phyloP scores from a whole-genome alignment of 2,888 invertebrate species.

The Penaeus monodon region DNA sequence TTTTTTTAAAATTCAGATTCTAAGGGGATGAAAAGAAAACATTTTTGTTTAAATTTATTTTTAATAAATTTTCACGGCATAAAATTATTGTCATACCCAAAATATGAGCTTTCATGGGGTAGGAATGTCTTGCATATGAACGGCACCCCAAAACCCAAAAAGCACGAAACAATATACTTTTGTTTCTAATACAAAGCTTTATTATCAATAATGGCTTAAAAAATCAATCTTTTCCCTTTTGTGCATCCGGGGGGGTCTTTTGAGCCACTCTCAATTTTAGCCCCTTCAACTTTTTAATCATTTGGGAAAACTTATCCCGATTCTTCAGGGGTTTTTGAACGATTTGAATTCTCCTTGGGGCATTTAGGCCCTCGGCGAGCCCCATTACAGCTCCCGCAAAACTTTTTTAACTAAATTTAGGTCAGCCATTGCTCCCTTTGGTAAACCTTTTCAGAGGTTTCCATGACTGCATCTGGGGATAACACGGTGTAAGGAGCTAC shows the following conservation, averaged over 20 bases:
- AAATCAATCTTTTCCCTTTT: not conserved
- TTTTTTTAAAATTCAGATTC: no score
- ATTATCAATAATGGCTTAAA: not conserved
- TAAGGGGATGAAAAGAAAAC: no score
- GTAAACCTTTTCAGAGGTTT: constrained; percentile 19
- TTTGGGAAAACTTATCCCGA: constrained; percentile 35
- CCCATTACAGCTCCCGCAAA: constrained; percentile 25
- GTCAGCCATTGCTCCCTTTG: constrained; percentile 50
- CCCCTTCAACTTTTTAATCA: constrained; percentile 28
- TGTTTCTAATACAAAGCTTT: not conserved
- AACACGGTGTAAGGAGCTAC: constrained; percentile 41
- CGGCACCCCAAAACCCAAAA: no score
- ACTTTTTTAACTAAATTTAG: constrained; percentile 40
- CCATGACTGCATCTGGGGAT: constrained; percentile 42
- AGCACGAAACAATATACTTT: no score
- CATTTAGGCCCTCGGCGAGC: constrained; percentile 44
- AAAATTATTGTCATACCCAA: no score
- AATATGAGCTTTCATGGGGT: no score
- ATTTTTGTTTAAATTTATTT: no score
- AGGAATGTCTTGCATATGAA: no score
- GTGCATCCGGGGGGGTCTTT: not conserved
- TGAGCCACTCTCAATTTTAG: not conserved
- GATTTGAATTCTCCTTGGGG: constrained; percentile 51
- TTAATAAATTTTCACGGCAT: no score
- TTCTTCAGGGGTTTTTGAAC: constrained; percentile 47